A percentile compares a stretch with the other conserved stretches of the same genome.
These are phyloP conservation scores for Cladopsammia gracilis DNA, from an alignment of 64 coral and sea anemone genomes.

Conservation along the genomic window DNA sequence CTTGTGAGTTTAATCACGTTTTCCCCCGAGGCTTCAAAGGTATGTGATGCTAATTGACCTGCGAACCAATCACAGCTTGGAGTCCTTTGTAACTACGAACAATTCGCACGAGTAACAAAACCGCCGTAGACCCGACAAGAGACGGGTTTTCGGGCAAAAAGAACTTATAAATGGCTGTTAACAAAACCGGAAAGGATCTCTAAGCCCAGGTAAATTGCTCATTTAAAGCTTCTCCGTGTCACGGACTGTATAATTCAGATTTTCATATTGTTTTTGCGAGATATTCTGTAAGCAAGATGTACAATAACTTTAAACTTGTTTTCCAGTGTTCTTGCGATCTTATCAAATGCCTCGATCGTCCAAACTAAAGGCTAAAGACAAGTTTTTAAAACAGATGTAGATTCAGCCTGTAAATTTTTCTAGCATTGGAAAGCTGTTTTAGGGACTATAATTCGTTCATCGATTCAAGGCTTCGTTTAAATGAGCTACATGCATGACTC, in stretches of 20 bases:
- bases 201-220: slow-evolving; percentile 6
- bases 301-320: background rate
- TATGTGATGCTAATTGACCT: slow-evolving; percentile 18
- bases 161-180: background rate
- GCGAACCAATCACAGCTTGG: slow-evolving; percentile 27
- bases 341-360: background rate
- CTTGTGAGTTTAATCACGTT: slow-evolving; percentile 40
- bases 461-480: background rate
- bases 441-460: background rate
- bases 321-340: background rate
- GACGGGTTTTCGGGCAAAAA: background rate
- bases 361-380: no score
- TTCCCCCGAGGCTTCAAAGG: slow-evolving; percentile 7
- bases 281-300: background rate
- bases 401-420: background rate
- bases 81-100: slow-evolving; percentile 43
- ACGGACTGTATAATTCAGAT: no score
- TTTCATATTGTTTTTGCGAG: background rate
- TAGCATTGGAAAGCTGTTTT: background rate
- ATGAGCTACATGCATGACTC: background rate
- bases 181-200: background rate
- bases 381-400: no score
- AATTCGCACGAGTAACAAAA: background rate
- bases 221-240: background rate
- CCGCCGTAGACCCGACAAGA: background rate